A percentile compares a stretch with the other conserved stretches of the same genome.
Evolutionary conservation across 2,888 invertebrate genomes (phyloP).

Genomic region (Tanypteryx hageni): DNA sequence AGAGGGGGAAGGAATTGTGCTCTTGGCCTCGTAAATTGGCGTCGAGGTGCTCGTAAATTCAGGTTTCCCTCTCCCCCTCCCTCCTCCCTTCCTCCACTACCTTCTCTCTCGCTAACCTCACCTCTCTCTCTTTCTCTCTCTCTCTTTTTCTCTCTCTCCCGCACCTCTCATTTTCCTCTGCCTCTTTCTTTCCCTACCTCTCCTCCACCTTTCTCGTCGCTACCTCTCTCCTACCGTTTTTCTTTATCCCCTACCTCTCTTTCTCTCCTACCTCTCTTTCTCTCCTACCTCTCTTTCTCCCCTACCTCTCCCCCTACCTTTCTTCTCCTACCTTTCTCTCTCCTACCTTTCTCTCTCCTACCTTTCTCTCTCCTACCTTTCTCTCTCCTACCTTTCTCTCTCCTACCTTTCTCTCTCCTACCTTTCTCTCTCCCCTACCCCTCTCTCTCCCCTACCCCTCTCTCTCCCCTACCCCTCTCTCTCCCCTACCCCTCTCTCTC

Average conservation of each 20-base stretch:
- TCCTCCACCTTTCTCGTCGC: conserved; percentile 56
- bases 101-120: conserved; percentile 66
- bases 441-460: conserved; percentile 68
- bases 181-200: conserved; percentile 53
- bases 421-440: too few relatives aligned
- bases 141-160: too few relatives aligned
- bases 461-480: conserved; percentile 65
- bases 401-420: too few relatives aligned
- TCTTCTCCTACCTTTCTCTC: conserved; percentile 67
- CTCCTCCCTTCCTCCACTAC: conserved; percentile 67
- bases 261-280: too few relatives aligned
- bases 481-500: conserved; percentile 56
- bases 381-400: too few relatives aligned
- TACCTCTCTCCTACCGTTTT: too few relatives aligned
- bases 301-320: conserved; percentile 67
- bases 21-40: conserved; percentile 62
- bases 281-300: too few relatives aligned
- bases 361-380: too few relatives aligned
- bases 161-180: not conserved
- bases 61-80: conserved; percentile 66
- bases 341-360: too few relatives aligned
- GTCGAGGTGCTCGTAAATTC: conserved; percentile 65
- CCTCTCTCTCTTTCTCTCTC: not conserved
- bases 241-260: too few relatives aligned
- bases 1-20: conserved; percentile 51